Evolutionary conservation across 2,113 vertebrate genomes (phyloP).

Genomic region (Sprattus sprattus): DNA sequence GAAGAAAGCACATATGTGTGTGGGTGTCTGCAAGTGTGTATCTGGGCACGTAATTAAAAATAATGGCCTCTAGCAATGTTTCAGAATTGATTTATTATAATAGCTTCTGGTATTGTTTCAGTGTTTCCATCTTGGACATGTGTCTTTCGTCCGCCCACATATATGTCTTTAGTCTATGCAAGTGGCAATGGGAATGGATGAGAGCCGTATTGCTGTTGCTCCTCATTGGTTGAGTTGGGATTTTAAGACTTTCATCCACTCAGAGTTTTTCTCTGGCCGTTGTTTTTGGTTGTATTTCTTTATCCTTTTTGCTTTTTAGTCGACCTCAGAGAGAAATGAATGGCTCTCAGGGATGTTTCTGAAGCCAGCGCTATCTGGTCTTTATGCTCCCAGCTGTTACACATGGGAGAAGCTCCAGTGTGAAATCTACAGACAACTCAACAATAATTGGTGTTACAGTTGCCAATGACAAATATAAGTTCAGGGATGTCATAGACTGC

Average conservation of each 20-base stretch:
- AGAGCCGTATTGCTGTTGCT: neutral
- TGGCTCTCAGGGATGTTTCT: neutral
- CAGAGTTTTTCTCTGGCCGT: neutral
- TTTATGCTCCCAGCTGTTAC: neutral
- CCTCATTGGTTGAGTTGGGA: neutral
- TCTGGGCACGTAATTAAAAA: conserved; percentile 14
- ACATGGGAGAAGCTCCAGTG: neutral
- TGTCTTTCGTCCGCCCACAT: neutral
- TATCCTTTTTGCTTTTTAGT: conserved; percentile 35
- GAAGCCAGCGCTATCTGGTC: neutral
- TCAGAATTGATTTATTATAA: conserved; percentile 9
- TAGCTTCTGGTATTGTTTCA: neutral
- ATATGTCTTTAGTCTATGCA: neutral
- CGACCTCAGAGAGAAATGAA: neutral
- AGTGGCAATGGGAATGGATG: neutral
- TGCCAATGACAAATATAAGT: neutral
- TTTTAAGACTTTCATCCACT: neutral
- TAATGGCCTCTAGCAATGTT: neutral
- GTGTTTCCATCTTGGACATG: neutral
- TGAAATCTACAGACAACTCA: neutral
- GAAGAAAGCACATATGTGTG: neutral
- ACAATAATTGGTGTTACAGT: neutral
- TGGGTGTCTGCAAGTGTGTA: neutral
- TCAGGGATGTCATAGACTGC: neutral
- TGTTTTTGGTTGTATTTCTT: neutral